Evolutionary conservation across 2,797 vertebrate species (phyloP).

Genomic region (Naso thynnoides): DNA sequence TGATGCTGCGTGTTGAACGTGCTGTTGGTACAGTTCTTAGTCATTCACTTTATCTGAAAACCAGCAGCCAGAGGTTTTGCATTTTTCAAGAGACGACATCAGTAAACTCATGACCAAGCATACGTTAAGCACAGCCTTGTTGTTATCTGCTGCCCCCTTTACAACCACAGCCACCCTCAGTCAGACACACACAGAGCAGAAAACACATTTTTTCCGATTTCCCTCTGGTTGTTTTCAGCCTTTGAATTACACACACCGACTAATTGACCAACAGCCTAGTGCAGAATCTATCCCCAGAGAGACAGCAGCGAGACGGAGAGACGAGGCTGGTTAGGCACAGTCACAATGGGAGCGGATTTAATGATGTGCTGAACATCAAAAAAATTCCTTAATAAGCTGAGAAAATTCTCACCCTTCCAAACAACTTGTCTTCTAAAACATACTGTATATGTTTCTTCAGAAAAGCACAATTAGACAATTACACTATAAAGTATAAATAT

Average conservation of each 20-base stretch:
- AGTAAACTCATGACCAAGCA: slow-evolving; percentile 29
- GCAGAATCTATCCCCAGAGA: slow-evolving; percentile 77
- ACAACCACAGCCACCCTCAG: slow-evolving; percentile 12
- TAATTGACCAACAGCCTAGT: slow-evolving; percentile 80
- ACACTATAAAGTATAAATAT: slow-evolving; percentile 85
- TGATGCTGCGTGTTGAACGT: no score
- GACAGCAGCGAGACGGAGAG: slow-evolving; percentile 57
- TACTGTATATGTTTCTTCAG: slow-evolving; percentile 69
- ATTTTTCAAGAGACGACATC: slow-evolving; percentile 21
- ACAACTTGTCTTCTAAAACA: slow-evolving; percentile 76
- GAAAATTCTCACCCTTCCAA: slow-evolving; percentile 69
- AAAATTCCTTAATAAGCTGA: slow-evolving; percentile 74
- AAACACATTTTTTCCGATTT: slow-evolving; percentile 52
- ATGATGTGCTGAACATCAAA: slow-evolving; percentile 80
- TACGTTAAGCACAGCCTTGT: slow-evolving; percentile 15
- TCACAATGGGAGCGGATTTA: slow-evolving; percentile 76
- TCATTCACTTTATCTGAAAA: not conserved
- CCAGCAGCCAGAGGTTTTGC: no score
- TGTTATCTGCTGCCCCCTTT: slow-evolving; percentile 23
- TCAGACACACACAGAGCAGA: slow-evolving; percentile 37
- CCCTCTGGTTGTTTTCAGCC: slow-evolving; percentile 63
- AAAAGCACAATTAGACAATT: slow-evolving; percentile 82
- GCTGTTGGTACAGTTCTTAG: not conserved
- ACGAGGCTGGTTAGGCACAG: slow-evolving; percentile 80
- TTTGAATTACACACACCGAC: slow-evolving; percentile 76